Evolutionary conservation across 2,113 vertebrate genomes (phyloP).

Genomic region (Caretta caretta): DNA sequence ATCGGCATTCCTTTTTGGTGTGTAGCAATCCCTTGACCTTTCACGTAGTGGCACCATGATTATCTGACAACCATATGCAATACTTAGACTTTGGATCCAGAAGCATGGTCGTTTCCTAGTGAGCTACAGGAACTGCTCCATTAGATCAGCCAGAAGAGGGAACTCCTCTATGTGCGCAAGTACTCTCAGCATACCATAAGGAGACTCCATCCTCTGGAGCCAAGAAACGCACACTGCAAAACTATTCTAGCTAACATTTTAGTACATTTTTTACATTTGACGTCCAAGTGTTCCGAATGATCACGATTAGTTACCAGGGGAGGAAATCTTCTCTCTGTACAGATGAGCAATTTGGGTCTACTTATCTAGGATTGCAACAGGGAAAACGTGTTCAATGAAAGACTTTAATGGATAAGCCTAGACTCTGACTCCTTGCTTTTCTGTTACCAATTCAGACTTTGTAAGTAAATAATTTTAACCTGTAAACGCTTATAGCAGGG

Average conservation of each 20-base stretch:
- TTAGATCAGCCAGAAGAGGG: not conserved
- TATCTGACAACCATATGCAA: not conserved
- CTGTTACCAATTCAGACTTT: rapidly evolving
- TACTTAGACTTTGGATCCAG: not conserved
- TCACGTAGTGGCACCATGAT: no score
- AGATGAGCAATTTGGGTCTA: not conserved
- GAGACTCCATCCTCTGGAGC: not conserved
- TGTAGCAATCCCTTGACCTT: not conserved
- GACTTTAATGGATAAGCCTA: not conserved
- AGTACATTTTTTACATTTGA: not conserved
- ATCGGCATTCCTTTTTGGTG: not conserved
- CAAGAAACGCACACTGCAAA: not conserved
- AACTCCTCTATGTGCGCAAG: not conserved
- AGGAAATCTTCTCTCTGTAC: not conserved
- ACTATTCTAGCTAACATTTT: not conserved
- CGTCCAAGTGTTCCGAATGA: not conserved
- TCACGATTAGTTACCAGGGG: not conserved
- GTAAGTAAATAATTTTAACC: not conserved
- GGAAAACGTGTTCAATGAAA: not conserved
- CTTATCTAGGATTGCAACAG: not conserved
- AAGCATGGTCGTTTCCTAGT: not conserved
- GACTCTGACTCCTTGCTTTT: not conserved
- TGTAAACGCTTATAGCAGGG: not conserved
- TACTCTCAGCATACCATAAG: not conserved
- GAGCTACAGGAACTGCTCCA: not conserved